A percentile compares a stretch with the other conserved stretches of the same genome.
Conservation (phyloP, 2,888 invertebrate species). For the Melanostoma scalare region DNA sequence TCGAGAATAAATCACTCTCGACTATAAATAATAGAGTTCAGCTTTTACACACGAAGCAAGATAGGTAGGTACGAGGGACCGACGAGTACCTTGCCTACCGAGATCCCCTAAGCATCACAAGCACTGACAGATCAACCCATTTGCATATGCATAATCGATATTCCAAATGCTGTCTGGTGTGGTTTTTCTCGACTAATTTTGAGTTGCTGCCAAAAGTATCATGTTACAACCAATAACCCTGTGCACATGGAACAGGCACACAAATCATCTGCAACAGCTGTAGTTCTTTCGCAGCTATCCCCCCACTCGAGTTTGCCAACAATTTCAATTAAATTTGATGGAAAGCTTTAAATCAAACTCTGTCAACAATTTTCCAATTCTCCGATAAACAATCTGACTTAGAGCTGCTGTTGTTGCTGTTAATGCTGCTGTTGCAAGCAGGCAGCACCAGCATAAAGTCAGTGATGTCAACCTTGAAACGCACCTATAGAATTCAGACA, state of each 20-base stretch:
- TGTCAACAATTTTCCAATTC: conserved; percentile 73
- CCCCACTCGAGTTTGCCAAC: conserved; percentile 28
- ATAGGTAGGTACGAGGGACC: no score
- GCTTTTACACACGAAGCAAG: background rate
- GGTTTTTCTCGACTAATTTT: conserved; percentile 35
- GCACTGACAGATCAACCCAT: conserved; percentile 47
- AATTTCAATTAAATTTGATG: conserved; percentile 71
- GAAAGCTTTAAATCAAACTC: conserved; percentile 73
- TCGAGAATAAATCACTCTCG: conserved; percentile 48
- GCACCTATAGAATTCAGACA: conserved; percentile 64
- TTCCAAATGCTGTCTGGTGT: conserved; percentile 12
- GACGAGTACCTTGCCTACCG: background rate
- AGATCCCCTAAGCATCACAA: background rate
- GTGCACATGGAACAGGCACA: conserved; percentile 50
- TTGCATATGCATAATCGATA: conserved; percentile 21
- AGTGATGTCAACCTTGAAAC: conserved; percentile 71
- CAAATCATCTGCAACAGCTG: conserved; percentile 65
- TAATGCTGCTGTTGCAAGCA: background rate
- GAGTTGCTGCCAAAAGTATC: conserved; percentile 45
- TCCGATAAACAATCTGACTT: conserved; percentile 31
- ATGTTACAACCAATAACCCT: conserved; percentile 46
- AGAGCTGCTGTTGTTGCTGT: conserved; percentile 4
- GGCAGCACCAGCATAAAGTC: conserved; percentile 5
- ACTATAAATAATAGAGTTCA: conserved; percentile 12
- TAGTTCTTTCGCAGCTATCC: conserved; percentile 19